Evolutionary conservation across 2,797 vertebrate species (phyloP).

Genomic region (Notolabrus celidotus): DNA sequence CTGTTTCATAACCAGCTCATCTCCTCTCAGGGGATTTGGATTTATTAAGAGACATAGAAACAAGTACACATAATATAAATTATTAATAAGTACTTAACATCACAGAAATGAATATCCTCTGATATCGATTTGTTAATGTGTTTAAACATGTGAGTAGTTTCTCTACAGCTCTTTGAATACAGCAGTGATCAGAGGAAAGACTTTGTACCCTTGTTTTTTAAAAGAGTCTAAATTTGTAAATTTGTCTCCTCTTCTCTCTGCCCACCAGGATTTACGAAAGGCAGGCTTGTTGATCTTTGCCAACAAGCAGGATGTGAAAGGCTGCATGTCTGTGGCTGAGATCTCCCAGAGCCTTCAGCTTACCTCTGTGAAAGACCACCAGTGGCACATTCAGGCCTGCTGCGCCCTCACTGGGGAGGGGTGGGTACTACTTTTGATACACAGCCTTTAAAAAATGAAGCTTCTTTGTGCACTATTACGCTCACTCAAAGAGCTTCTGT

Average conservation of each 20-base stretch:
- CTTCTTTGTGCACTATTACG: not conserved
- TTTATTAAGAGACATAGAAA: not conserved
- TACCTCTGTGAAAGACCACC: slow-evolving; percentile 98
- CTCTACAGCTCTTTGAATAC: not conserved
- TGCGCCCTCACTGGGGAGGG: slow-evolving; percentile 98
- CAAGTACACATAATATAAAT: not conserved
- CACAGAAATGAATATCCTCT: not conserved
- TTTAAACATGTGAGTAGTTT: not conserved
- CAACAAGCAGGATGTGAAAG: slow-evolving; percentile 99
- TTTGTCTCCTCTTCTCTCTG: not conserved
- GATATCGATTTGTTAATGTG: not conserved
- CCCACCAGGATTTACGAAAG: slow-evolving; percentile 92
- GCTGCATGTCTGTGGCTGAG: slow-evolving; percentile 97
- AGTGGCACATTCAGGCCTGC: slow-evolving; percentile 99
- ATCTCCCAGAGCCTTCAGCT: slow-evolving; percentile 98
- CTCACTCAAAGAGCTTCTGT: no score
- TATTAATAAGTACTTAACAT: not conserved
- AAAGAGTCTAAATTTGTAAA: not conserved
- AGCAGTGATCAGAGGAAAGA: not conserved
- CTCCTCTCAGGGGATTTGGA: not conserved
- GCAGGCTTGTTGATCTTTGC: slow-evolving; percentile 97
- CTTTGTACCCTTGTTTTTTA: not conserved
- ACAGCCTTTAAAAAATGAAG: not conserved
- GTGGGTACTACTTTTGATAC: slow-evolving; percentile 80
- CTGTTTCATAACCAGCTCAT: no score